A percentile compares a stretch with the other conserved stretches of the same genome.
phyloP scores from a whole-genome alignment of 2,888 invertebrate species.

The Xestoiulus laeticollis region DNA sequence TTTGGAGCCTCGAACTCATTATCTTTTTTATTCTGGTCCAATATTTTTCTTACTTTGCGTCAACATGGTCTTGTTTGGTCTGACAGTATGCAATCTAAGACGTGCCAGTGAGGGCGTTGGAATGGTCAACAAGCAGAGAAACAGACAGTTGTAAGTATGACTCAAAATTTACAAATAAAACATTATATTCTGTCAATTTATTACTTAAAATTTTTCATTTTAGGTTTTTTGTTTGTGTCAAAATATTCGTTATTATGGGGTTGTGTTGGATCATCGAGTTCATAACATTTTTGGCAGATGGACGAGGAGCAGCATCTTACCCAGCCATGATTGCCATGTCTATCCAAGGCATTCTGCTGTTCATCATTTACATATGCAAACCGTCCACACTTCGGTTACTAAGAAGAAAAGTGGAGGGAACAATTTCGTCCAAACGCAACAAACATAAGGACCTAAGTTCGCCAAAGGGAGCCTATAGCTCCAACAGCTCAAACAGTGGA shows the following conservation, averaged over 20 bases:
- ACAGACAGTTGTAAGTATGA: slow-evolving; percentile 50
- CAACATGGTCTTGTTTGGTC: slow-evolving; percentile 43
- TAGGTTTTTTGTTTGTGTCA: slow-evolving; percentile 53
- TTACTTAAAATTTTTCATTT: background rate
- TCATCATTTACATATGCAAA: slow-evolving; percentile 52
- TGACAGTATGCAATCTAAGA: slow-evolving; percentile 46
- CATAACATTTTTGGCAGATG: background rate
- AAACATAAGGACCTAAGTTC: background rate
- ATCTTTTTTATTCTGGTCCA: slow-evolving; percentile 39
- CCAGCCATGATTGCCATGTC: slow-evolving; percentile 30
- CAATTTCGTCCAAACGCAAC: background rate
- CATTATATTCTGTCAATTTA: too few species aligned
- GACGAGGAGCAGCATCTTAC: background rate
- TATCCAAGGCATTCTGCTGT: slow-evolving; percentile 52
- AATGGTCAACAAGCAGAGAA: slow-evolving; percentile 52
- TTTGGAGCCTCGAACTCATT: background rate
- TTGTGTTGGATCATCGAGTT: slow-evolving; percentile 51
- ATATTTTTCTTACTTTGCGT: slow-evolving; percentile 36
- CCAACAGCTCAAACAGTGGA: background rate
- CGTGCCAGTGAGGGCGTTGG: slow-evolving; percentile 46
- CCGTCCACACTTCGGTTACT: slow-evolving; percentile 40
- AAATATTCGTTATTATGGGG: slow-evolving; percentile 54
- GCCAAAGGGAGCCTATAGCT: background rate
- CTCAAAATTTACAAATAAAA: too few species aligned
- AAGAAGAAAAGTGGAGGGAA: background rate